Conservation (phyloP, 1,140 invertebrate species). For the Holotrichia oblita region DNA sequence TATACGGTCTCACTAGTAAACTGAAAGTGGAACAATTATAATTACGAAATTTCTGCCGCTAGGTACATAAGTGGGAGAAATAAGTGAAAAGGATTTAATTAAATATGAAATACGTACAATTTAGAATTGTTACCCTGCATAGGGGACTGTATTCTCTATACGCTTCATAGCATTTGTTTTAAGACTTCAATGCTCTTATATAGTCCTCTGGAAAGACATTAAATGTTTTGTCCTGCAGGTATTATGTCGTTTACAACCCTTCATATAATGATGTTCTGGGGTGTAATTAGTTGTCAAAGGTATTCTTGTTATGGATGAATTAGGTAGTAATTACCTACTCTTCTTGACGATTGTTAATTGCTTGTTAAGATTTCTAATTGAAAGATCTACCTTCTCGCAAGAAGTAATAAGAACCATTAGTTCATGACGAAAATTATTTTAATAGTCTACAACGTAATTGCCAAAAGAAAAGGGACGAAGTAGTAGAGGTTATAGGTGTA, state of each 20-base stretch:
- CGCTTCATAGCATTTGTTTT: not conserved
- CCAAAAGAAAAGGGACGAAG: no score
- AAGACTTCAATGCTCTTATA: not conserved
- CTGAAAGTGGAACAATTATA: slow-evolving; percentile 9
- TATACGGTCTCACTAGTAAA: not conserved
- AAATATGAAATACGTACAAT: not conserved
- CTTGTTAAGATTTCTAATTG: no score
- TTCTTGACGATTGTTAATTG: no score
- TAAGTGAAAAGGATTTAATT: not conserved
- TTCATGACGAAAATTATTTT: no score
- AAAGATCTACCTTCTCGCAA: no score
- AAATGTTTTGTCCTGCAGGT: not conserved
- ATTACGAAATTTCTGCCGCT: slow-evolving; percentile 5
- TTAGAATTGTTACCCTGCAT: not conserved
- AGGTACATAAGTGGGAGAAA: slow-evolving; percentile 10
- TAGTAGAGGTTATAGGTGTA: no score
- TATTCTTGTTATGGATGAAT: no score
- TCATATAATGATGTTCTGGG: not conserved
- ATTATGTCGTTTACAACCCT: not conserved
- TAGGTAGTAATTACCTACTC: no score
- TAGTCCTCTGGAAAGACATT: not conserved
- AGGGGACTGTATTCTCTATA: not conserved
- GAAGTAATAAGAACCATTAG: no score
- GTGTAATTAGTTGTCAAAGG: not conserved
- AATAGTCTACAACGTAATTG: no score